phyloP scores from a whole-genome alignment of 2,888 invertebrate species.

The Erpobdella octoculata region DNA sequence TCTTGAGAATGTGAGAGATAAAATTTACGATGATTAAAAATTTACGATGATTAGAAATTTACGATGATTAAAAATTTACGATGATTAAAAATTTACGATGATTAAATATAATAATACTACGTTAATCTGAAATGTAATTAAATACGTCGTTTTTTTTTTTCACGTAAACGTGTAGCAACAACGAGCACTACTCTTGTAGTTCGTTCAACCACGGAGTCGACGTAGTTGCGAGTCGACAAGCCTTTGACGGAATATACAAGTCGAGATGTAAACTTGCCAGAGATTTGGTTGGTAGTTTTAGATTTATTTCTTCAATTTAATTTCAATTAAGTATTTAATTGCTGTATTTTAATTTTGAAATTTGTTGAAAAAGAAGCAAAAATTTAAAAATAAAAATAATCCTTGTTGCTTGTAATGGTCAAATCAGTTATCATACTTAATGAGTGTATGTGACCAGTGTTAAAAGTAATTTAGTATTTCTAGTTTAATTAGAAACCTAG shows the following conservation, averaged over 20 bases:
- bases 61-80: too few species aligned
- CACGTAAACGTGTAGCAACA: conserved; percentile 51
- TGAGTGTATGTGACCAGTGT: too few species aligned
- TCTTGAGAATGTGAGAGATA: conserved; percentile 54
- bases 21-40: not conserved
- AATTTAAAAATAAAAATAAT: too few species aligned
- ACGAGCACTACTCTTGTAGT: conserved; percentile 70
- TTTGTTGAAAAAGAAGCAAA: too few species aligned
- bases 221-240: conserved; percentile 56
- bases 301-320: not conserved
- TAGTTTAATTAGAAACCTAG: too few species aligned
- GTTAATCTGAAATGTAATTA: not conserved
- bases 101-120: not conserved
- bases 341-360: too few species aligned
- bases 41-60: too few species aligned
- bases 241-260: conserved; percentile 57
- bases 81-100: too few species aligned
- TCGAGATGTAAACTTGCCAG: conserved; percentile 40
- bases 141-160: not conserved
- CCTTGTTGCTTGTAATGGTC: too few species aligned
- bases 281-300: conserved; percentile 40
- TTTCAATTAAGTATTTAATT: too few species aligned
- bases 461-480: too few species aligned
- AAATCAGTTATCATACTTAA: too few species aligned
- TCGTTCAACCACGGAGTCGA: conserved; percentile 75